These are phyloP conservation scores for Megalonaias nervosa DNA, from an alignment of 1,140 invertebrate genomes.

Conservation along the genomic window DNA sequence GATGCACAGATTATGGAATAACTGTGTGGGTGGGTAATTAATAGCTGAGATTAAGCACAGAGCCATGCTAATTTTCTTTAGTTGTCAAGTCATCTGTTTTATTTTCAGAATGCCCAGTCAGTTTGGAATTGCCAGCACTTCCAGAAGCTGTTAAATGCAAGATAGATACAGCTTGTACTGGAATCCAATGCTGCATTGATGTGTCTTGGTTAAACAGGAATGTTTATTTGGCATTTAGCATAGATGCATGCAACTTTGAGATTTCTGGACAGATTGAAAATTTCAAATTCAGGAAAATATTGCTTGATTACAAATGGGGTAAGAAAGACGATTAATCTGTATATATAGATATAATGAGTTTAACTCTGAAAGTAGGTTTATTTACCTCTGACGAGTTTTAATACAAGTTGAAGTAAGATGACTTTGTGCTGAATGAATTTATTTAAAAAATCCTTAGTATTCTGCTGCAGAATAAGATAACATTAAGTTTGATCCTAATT, in stretches of 20 bases:
- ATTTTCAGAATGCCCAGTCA: slow-evolving; percentile 19
- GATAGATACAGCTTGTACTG: slow-evolving; percentile 11
- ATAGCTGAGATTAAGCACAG: too few species aligned
- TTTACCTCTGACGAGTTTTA: too few species aligned
- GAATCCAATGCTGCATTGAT: slow-evolving; percentile 15
- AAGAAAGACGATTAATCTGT: not conserved
- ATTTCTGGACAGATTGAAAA: slow-evolving; percentile 17
- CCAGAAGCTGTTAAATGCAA: slow-evolving; percentile 8
- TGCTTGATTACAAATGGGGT: slow-evolving; percentile 26
- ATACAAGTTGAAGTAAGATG: too few species aligned
- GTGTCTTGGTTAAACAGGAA: slow-evolving; percentile 2
- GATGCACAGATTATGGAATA: too few species aligned
- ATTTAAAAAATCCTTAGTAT: too few species aligned
- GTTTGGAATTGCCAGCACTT: slow-evolving; percentile 4
- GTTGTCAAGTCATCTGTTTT: not conserved
- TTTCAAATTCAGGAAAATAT: slow-evolving; percentile 8
- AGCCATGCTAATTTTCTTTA: too few species aligned
- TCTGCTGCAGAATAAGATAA: too few species aligned
- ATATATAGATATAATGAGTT: too few species aligned
- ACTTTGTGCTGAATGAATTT: too few species aligned
- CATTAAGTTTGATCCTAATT: too few species aligned
- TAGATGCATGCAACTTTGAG: slow-evolving; percentile 14
- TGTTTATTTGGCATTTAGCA: slow-evolving; percentile 6
- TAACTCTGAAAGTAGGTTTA: too few species aligned
- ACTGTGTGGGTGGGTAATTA: too few species aligned